Conservation (phyloP, 2,113 vertebrate species). For the Leucoraja erinaceus region DNA sequence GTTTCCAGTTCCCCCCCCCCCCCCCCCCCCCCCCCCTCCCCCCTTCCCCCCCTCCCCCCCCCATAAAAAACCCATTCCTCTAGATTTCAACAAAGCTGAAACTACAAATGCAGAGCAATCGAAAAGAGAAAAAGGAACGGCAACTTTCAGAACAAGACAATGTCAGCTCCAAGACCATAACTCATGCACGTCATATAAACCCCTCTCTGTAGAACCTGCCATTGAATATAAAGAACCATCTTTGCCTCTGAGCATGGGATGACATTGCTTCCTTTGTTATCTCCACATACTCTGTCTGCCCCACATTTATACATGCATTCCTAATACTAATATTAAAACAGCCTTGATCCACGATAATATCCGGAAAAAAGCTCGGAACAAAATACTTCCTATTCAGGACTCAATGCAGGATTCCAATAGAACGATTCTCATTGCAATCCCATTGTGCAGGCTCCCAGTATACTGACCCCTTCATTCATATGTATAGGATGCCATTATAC, state of each 20-base stretch:
- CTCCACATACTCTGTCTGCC: not conserved
- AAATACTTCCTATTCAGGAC: constrained; percentile 18
- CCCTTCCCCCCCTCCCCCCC: no score
- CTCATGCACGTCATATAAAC: not conserved
- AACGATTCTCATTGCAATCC: not conserved
- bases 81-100: not conserved
- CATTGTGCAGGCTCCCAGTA: not conserved
- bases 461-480: constrained; percentile 25
- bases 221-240: constrained; percentile 3
- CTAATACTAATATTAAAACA: constrained; percentile 23
- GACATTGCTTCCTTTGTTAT: not conserved
- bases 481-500: constrained; percentile 22
- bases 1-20: not conserved
- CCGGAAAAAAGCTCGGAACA: constrained; percentile 11
- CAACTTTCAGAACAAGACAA: not conserved
- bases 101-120: not conserved
- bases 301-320: constrained; percentile 11
- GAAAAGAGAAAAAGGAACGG: not conserved
- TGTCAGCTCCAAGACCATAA: not conserved
- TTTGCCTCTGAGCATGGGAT: not conserved
- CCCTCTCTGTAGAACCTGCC: not conserved
- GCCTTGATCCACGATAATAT: not conserved
- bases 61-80: not conserved
- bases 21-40: not conserved
- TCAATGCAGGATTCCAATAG: constrained; percentile 1